A percentile compares a stretch with the other conserved stretches of the same genome.
Conservation (phyloP, 2,888 invertebrate species). For the Panorpa germanica region DNA sequence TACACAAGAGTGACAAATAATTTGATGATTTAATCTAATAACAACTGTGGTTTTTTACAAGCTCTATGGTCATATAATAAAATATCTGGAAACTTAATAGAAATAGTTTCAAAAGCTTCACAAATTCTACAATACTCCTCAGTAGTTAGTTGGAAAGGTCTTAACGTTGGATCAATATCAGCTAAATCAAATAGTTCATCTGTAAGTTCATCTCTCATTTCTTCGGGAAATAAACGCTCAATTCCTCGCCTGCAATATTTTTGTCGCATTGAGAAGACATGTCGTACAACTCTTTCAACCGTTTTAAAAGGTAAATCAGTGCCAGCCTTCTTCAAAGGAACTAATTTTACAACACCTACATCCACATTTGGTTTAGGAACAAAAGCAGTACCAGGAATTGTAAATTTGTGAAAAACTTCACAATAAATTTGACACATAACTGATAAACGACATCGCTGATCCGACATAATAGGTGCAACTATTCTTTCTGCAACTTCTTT, state of each 20-base stretch:
- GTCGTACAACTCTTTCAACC: slow-evolving; percentile 76
- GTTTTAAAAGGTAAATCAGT: slow-evolving; percentile 61
- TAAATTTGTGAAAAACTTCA: slow-evolving; percentile 60
- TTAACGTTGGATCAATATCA: slow-evolving; percentile 45
- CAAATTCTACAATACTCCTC: slow-evolving; percentile 62
- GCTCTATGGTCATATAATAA: slow-evolving; percentile 50
- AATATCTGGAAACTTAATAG: slow-evolving; percentile 44
- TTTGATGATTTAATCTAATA: too few species aligned
- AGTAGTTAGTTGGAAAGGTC: slow-evolving; percentile 57
- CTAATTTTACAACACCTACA: slow-evolving; percentile 82
- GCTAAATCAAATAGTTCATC: slow-evolving; percentile 47
- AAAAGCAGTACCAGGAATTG: slow-evolving; percentile 79
- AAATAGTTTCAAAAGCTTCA: slow-evolving; percentile 53
- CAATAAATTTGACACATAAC: slow-evolving; percentile 93
- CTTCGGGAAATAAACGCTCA: slow-evolving; percentile 56
- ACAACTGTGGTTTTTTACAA: too few species aligned
- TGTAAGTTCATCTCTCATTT: slow-evolving; percentile 41
- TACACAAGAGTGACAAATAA: too few species aligned
- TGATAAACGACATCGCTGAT: slow-evolving; percentile 72
- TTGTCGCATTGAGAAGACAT: slow-evolving; percentile 74
- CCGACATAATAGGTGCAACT: slow-evolving; percentile 44
- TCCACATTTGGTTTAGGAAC: slow-evolving; percentile 92
- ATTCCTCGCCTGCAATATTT: slow-evolving; percentile 58
- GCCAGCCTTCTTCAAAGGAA: slow-evolving; percentile 56
- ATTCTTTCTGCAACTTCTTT: slow-evolving; percentile 92